Evolutionary conservation across 2,113 vertebrate genomes (phyloP), one percentile per base, ranked within the genome.

Genomic region (Ceyx melanurus): DNA sequence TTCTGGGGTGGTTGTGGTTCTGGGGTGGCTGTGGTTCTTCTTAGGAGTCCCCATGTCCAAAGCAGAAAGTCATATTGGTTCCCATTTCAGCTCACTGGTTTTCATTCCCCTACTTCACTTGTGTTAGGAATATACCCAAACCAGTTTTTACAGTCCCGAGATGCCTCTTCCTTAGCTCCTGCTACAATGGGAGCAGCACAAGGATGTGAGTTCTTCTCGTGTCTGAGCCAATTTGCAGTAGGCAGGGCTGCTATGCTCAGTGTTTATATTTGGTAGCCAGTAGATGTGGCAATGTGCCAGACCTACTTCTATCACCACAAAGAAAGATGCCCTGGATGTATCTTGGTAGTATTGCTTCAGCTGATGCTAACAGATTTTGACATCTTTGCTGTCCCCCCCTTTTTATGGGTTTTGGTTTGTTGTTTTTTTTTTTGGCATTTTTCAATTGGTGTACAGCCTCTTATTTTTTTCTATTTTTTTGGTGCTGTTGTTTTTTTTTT

Each of bases 11-110:
- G 37, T 10, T 37, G 37, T 37, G 37, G 37, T 4, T 37, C 37
- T 37, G 37, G 37, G 37, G 37, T 37, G 37, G 37, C 37, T 37
- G 37, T 37, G 37, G 37, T 10, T 37, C 37, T 37, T 37, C 37
- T 37, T 37, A 37, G 10, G 37, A 94, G 90, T 82, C 86, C 29
- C 82, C 75, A 62, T 85, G 82, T 80, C 93, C 75, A 88, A 91
- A 91, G 85, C 82, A 91, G 82, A 72, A 95, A 92, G 88, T 83
- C 0, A 0, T 50, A 77, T 33, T 85, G 46, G 46, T 88, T 94
- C 77, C 62, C 51, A 28, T 86, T 91, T 80, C 73, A 46, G 15
- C 56, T 82, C 65, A 57, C 26, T 3, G 6, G 40, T 92, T 88
- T 86, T 88, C 62, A 82, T 64, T 50, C 42, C 88, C 29, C 29